phyloP scores from a whole-genome alignment of 2,113 vertebrate genomes.

The Acrocephalus arundinaceus region DNA sequence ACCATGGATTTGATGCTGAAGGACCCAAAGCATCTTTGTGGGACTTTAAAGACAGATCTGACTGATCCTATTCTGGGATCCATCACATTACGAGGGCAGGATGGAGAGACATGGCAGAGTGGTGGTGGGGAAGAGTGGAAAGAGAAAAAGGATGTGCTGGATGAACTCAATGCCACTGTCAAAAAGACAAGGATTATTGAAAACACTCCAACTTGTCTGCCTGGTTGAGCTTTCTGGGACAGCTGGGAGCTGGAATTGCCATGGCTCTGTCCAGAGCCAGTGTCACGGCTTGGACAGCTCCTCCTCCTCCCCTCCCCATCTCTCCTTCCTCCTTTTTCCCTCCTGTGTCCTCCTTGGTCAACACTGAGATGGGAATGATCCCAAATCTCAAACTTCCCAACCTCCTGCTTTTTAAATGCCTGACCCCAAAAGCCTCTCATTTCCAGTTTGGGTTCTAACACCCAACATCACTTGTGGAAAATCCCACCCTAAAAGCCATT shows the following conservation, averaged over 20 bases:
- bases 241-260: background rate
- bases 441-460: background rate
- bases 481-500: background rate
- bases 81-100: accelerated
- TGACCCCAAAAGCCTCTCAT: background rate
- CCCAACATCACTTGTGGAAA: background rate
- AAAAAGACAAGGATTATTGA: background rate
- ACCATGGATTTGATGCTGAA: background rate
- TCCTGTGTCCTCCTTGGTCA: background rate
- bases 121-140: background rate
- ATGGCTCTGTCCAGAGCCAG: background rate
- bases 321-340: background rate
- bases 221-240: background rate
- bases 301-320: background rate
- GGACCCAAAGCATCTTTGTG: background rate
- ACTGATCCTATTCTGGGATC: background rate
- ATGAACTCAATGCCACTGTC: background rate
- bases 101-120: background rate
- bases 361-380: background rate
- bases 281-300: background rate
- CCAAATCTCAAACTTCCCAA: background rate
- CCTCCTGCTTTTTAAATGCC: background rate
- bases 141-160: background rate
- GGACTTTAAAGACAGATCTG: background rate
- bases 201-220: background rate